phyloP scores from a whole-genome alignment of 1,140 invertebrate genomes.

The Proctacanthus coquilletti region DNA sequence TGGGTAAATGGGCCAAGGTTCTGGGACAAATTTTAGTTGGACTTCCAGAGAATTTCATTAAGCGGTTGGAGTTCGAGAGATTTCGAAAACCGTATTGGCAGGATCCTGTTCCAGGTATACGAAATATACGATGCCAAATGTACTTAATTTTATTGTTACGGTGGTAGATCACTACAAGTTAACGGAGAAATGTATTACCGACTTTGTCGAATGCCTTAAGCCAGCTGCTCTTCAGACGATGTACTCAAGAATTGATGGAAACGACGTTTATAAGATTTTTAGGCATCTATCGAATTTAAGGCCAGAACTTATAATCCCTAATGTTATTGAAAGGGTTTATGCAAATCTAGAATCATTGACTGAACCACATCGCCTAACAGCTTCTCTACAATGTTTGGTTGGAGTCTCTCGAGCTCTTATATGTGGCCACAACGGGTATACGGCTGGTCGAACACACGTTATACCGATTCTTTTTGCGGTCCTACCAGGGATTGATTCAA shows the following conservation, averaged over 20 bases:
- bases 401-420: constrained; percentile 54
- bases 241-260: constrained; percentile 53
- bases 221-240: constrained; percentile 55
- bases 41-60: constrained; percentile 40
- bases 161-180: constrained; percentile 45
- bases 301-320: constrained; percentile 69
- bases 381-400: constrained; percentile 59
- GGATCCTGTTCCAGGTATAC: constrained; percentile 1
- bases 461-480: constrained; percentile 63
- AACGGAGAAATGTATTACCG: constrained; percentile 64
- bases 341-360: constrained; percentile 67
- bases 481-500: constrained; percentile 80
- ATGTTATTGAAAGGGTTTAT: constrained; percentile 63
- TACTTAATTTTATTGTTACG: neutral
- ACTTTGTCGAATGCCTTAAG: constrained; percentile 61
- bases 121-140: neutral
- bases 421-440: constrained; percentile 43
- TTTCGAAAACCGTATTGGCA: constrained; percentile 30
- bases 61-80: constrained; percentile 47
- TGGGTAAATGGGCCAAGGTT: constrained; percentile 56
- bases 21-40: constrained; percentile 45
- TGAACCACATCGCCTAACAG: constrained; percentile 72
- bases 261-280: constrained; percentile 50
- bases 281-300: constrained; percentile 61
- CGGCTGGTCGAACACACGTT: constrained; percentile 64